Evolutionary conservation across 2,797 vertebrate genomes (phyloP).

Genomic region (Chaetophractus vellerosus): DNA sequence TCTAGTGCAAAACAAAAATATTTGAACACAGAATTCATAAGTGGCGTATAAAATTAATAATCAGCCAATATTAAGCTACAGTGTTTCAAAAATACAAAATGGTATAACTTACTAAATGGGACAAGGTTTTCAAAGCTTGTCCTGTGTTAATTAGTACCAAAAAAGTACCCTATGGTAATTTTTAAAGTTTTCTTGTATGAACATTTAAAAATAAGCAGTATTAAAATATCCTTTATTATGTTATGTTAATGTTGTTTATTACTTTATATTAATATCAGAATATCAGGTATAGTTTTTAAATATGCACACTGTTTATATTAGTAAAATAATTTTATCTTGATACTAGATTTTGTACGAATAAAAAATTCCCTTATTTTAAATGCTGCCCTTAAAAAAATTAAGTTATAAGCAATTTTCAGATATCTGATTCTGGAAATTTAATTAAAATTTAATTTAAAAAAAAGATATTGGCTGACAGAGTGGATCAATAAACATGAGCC

Average conservation of each 20-base stretch:
- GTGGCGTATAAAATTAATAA: slow-evolving; percentile 21
- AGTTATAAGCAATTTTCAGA: no score
- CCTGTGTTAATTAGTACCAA: slow-evolving; percentile 12
- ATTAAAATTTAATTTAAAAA: no score
- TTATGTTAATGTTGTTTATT: slow-evolving; percentile 8
- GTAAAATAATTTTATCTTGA: no score
- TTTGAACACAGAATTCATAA: slow-evolving; percentile 67
- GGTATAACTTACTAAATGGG: slow-evolving; percentile 59
- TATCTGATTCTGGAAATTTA: no score
- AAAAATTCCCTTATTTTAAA: no score
- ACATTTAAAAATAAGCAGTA: slow-evolving; percentile 15
- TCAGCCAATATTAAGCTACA: slow-evolving; percentile 73
- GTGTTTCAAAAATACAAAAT: slow-evolving; percentile 64
- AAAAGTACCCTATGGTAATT: not conserved
- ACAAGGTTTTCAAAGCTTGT: slow-evolving; percentile 40
- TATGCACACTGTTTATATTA: no score
- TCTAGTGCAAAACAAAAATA: slow-evolving; percentile 68
- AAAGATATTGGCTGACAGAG: no score
- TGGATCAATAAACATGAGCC: no score
- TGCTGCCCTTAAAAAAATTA: no score
- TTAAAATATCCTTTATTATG: slow-evolving; percentile 41
- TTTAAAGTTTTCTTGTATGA: slow-evolving; percentile 57
- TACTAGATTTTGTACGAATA: no score
- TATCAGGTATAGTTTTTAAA: no score
- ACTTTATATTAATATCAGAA: no score